A percentile compares a stretch with the other conserved stretches of the same genome.
Conservation (phyloP, 2,888 invertebrate genomes). For the Drosophila suboccidentalis region DNA sequence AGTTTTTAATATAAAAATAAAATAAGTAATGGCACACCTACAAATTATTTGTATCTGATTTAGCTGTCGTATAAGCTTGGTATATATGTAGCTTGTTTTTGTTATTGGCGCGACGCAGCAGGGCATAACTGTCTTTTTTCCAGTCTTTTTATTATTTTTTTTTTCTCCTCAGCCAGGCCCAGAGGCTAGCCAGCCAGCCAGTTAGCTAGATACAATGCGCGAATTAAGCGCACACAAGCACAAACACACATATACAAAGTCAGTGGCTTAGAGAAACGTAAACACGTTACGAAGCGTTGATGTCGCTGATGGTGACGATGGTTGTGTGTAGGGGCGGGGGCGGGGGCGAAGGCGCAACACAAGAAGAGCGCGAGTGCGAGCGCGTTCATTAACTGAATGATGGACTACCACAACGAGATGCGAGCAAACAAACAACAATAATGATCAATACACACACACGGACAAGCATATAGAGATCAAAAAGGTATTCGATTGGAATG, state of each 20-base stretch:
- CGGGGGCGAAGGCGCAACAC: conserved; percentile 7
- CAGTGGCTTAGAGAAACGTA: conserved; percentile 73
- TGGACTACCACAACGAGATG: conserved; percentile 67
- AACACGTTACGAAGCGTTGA: conserved; percentile 68
- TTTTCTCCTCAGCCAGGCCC: conserved; percentile 50
- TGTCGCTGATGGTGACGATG: conserved; percentile 27
- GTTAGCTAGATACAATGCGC: conserved; percentile 73
- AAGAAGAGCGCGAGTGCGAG: conserved; percentile 37
- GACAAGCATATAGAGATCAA: conserved; percentile 23
- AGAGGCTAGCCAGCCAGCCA: conserved; percentile 54
- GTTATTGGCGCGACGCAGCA: conserved; percentile 72
- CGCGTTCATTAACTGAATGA: conserved; percentile 69
- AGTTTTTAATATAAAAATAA: too few relatives aligned
- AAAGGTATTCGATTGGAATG: conserved; percentile 63
- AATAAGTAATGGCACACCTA: too few relatives aligned
- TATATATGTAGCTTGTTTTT: conserved; percentile 67
- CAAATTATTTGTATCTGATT: neutral
- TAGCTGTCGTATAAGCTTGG: neutral
- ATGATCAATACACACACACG: conserved; percentile 35
- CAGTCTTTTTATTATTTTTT: conserved; percentile 24
- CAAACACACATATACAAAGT: conserved; percentile 26
- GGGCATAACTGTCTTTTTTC: conserved; percentile 75
- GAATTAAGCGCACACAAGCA: conserved; percentile 64
- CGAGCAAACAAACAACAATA: conserved; percentile 59
- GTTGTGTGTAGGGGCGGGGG: conserved; percentile 20